Conservation (phyloP, 2,888 invertebrate species). For the Prosapia bicincta region DNA sequence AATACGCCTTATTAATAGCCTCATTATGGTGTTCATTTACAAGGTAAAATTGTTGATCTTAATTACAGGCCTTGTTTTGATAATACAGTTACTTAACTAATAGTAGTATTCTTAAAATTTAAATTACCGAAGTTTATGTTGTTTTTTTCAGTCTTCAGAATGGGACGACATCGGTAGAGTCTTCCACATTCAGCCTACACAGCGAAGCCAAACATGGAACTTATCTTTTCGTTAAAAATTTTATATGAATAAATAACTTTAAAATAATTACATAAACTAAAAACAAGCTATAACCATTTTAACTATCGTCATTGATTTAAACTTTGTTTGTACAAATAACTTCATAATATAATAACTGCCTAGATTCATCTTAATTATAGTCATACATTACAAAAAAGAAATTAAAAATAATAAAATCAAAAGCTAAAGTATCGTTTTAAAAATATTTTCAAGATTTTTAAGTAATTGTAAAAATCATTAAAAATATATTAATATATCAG, state of each 20-base stretch:
- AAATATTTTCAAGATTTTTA: not conserved
- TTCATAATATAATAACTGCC: not conserved
- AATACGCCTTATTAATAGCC: too few relatives aligned
- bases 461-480: not conserved
- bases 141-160: not conserved
- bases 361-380: not conserved
- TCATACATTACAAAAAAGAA: not conserved
- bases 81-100: too few relatives aligned
- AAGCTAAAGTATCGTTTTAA: not conserved
- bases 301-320: not conserved
- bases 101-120: too few relatives aligned
- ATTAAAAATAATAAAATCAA: not conserved
- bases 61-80: too few relatives aligned
- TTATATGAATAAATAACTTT: slow-evolving; percentile 4
- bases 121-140: too few relatives aligned
- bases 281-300: not conserved
- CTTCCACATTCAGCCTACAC: slow-evolving; percentile 12
- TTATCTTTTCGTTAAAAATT: slow-evolving; percentile 24
- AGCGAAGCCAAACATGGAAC: slow-evolving; percentile 26
- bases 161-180: slow-evolving; percentile 2
- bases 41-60: too few relatives aligned
- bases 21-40: too few relatives aligned
- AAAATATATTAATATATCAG: not conserved
- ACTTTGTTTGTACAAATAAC: too few relatives aligned
- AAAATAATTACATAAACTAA: not conserved